Conservation (phyloP, 2,888 invertebrate genomes). For the Hemistola chrysoprasaria region DNA sequence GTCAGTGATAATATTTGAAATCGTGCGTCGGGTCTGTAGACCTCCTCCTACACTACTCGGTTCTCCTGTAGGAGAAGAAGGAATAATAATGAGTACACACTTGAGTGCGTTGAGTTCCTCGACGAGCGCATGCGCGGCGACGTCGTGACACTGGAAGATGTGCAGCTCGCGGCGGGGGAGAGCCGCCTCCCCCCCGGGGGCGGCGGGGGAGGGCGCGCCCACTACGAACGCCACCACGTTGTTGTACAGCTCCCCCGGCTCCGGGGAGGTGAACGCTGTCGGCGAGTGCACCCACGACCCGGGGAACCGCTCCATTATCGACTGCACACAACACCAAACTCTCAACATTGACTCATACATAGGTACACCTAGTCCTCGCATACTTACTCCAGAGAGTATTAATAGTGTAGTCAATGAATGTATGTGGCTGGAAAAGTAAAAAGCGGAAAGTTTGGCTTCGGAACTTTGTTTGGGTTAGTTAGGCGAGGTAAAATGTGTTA, state of each 20-base stretch:
- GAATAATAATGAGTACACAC: conserved; percentile 65
- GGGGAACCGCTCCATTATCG: conserved; percentile 98
- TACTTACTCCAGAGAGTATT: too few relatives aligned
- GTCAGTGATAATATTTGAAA: too few relatives aligned
- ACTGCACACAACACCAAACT: conserved; percentile 81
- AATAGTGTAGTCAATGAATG: too few relatives aligned
- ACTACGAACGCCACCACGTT: conserved; percentile 99
- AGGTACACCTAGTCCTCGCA: too few relatives aligned
- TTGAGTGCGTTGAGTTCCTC: conserved; percentile 88
- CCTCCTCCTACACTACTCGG: too few relatives aligned
- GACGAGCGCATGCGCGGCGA: conserved; percentile 89
- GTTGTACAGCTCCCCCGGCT: conserved; percentile 98
- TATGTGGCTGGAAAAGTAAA: too few relatives aligned
- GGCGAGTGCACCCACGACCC: conserved; percentile 96
- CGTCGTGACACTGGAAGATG: conserved; percentile 93
- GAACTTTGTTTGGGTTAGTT: too few relatives aligned
- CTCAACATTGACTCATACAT: neutral
- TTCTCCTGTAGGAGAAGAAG: too few relatives aligned
- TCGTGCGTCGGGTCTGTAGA: too few relatives aligned
- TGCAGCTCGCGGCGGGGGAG: conserved; percentile 95
- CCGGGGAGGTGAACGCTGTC: conserved; percentile 97
- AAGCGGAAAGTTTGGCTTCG: too few relatives aligned
- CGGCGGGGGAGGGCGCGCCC: conserved; percentile 74
- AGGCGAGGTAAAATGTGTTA: too few relatives aligned
- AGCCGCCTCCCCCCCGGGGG: conserved; percentile 44